Percentiles rank a stretch among this genome's conserved stretches.
Evolutionary conservation across 2,113 vertebrate species (phyloP).

Genomic region (Saiga tatarica): DNA sequence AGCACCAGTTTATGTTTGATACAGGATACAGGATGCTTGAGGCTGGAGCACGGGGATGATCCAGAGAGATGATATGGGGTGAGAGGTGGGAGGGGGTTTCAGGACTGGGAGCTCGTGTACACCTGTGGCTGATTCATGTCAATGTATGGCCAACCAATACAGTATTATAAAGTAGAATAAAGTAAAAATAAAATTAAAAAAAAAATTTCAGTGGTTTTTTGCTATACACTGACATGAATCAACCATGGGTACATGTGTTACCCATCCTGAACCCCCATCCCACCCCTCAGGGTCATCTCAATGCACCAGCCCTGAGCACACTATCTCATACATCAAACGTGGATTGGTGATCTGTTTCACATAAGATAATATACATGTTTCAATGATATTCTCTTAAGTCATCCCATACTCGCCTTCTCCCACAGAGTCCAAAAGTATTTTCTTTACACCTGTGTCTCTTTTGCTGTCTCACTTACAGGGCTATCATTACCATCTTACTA

Average conservation of each 20-base stretch:
- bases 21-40: too few species aligned
- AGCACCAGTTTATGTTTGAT: too few species aligned
- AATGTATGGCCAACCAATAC: too few species aligned
- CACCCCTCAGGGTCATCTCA: neutral
- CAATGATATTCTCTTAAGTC: neutral
- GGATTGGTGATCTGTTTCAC: neutral
- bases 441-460: neutral
- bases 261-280: neutral
- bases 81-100: too few species aligned
- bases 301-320: neutral
- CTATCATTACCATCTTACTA: neutral
- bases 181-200: neutral
- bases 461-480: neutral
- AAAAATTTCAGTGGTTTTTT: neutral
- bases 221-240: neutral
- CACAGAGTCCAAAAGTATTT: neutral
- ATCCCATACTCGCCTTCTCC: neutral
- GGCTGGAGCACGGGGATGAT: too few species aligned
- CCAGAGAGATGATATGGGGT: too few species aligned
- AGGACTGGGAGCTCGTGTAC: too few species aligned
- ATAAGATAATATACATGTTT: neutral
- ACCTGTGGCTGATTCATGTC: too few species aligned
- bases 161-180: too few species aligned
- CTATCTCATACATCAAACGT: neutral
- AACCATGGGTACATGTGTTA: neutral